Evolutionary conservation across 2,888 invertebrate genomes (phyloP).

Genomic region (Cataglyphis cursor): DNA sequence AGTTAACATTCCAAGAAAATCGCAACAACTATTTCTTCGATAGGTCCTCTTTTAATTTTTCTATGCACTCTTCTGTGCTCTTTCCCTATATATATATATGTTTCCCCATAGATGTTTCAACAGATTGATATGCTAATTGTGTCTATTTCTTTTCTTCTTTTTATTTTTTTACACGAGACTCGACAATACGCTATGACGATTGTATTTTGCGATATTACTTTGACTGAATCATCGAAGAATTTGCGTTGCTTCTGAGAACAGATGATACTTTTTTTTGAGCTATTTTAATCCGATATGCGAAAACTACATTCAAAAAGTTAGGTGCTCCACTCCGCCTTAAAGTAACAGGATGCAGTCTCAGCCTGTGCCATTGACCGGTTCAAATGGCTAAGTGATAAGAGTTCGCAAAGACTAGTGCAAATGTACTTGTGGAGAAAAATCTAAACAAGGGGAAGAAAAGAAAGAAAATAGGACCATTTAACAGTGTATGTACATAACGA

Average conservation of each 20-base stretch:
- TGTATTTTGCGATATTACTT: slow-evolving; percentile 12
- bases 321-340: slow-evolving; percentile 76
- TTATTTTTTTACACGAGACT: background rate
- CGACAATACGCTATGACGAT: slow-evolving; percentile 27
- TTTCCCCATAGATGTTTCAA: background rate
- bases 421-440: slow-evolving; percentile 47
- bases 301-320: slow-evolving; percentile 66
- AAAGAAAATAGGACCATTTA: slow-evolving; percentile 70
- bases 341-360: slow-evolving; percentile 67
- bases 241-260: slow-evolving; percentile 9
- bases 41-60: slow-evolving; percentile 17
- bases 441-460: slow-evolving; percentile 8
- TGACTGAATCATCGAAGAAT: slow-evolving; percentile 28
- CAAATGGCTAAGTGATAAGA: slow-evolving; percentile 70
- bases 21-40: slow-evolving; percentile 2
- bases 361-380: slow-evolving; percentile 75
- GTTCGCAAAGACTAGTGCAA: slow-evolving; percentile 62
- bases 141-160: background rate
- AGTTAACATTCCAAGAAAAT: slow-evolving; percentile 43
- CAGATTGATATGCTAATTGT: background rate
- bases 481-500: slow-evolving; percentile 63
- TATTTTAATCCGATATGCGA: slow-evolving; percentile 55
- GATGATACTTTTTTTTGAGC: slow-evolving; percentile 62
- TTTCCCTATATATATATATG: background rate
- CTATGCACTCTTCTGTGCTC: background rate